phyloP scores from a whole-genome alignment of 2,888 invertebrate species.

The Drosophila colorata region DNA sequence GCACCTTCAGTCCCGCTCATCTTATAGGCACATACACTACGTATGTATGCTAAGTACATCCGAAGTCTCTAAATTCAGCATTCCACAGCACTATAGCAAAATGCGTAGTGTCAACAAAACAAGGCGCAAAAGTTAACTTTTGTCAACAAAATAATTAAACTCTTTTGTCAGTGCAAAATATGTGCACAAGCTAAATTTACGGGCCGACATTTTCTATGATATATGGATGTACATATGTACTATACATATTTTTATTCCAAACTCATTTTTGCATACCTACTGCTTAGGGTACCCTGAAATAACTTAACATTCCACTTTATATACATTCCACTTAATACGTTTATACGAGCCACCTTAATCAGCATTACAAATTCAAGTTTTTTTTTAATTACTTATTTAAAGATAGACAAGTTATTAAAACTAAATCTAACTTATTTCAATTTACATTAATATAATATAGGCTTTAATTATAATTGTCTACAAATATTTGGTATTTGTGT shows the following conservation, averaged over 20 bases:
- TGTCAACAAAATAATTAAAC: conserved; percentile 76
- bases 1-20: conserved; percentile 59
- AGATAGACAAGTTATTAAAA: no score
- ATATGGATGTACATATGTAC: not conserved
- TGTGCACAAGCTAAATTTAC: conserved; percentile 48
- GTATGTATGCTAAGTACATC: conserved; percentile 29
- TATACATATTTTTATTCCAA: not conserved
- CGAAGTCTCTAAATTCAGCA: conserved; percentile 56
- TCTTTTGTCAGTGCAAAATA: conserved; percentile 57
- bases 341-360: not conserved
- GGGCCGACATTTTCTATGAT: conserved; percentile 11
- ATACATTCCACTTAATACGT: not conserved
- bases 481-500: no score
- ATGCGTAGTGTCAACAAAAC: conserved; percentile 51
- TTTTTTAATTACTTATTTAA: no score
- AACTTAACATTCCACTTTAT: not conserved
- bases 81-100: conserved; percentile 61
- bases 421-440: no score
- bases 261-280: conserved; percentile 16
- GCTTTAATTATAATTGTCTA: no score
- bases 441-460: not conserved
- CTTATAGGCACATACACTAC: conserved; percentile 17
- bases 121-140: conserved; percentile 66
- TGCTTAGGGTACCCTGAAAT: not conserved
- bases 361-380: not conserved